Evolutionary conservation across 2,888 invertebrate species (phyloP).

Genomic region (Taenaris catops): DNA sequence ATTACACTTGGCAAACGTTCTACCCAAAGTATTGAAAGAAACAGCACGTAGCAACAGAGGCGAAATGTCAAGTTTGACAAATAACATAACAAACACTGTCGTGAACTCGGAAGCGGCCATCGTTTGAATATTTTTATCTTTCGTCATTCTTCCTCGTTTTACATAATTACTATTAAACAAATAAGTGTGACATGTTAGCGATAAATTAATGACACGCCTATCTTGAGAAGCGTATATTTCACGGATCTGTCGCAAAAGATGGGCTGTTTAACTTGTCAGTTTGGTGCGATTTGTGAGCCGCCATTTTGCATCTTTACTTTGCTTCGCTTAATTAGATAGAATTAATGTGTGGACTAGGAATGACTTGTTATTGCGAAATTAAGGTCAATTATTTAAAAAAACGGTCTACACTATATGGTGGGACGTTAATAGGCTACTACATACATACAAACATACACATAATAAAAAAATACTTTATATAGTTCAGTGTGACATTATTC

Average conservation of each 20-base stretch:
- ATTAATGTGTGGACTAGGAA: slow-evolving; percentile 69
- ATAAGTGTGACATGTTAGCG: slow-evolving; percentile 69
- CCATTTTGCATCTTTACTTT: slow-evolving; percentile 72
- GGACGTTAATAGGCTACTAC: too few species aligned
- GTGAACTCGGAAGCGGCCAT: too few species aligned
- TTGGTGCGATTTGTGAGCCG: slow-evolving; percentile 71
- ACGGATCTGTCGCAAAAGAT: slow-evolving; percentile 70
- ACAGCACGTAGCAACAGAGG: too few species aligned
- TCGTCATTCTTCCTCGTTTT: too few species aligned
- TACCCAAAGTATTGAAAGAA: slow-evolving; percentile 15
- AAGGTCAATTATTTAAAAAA: slow-evolving; percentile 49
- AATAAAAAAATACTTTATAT: too few species aligned
- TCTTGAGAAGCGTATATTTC: slow-evolving; percentile 65
- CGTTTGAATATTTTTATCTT: too few species aligned
- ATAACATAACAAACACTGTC: too few species aligned
- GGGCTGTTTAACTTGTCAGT: slow-evolving; percentile 74
- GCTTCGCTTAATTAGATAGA: slow-evolving; percentile 75
- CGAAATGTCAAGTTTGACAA: too few species aligned
- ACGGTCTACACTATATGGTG: too few species aligned
- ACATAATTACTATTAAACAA: too few species aligned
- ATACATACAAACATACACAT: too few species aligned
- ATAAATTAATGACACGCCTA: slow-evolving; percentile 70
- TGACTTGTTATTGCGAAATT: slow-evolving; percentile 62
- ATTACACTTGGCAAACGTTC: slow-evolving; percentile 25
- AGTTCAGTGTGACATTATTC: too few species aligned